phyloP scores from a whole-genome alignment of 2,797 vertebrate species.

The Ctenopoma kingsleyae region DNA sequence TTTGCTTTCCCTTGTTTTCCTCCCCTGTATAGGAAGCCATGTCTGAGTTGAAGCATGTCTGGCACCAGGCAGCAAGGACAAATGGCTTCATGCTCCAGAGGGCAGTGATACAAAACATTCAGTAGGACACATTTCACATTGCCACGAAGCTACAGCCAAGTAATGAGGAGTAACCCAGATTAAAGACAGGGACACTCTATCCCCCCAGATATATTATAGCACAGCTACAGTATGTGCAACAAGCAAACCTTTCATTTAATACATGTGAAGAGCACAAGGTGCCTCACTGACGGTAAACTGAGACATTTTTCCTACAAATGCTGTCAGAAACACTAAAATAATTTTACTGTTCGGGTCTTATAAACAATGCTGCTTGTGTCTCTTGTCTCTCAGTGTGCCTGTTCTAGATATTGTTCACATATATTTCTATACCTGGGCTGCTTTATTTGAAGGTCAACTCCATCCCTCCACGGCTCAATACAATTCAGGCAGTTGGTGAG shows the following conservation, averaged over 20 bases:
- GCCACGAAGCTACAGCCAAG: conserved; percentile 63
- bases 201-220: conserved; percentile 46
- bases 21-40: conserved; percentile 40
- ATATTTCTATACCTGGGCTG: conserved; percentile 69
- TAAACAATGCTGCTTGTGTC: conserved; percentile 58
- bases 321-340: conserved; percentile 35
- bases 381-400: conserved; percentile 44
- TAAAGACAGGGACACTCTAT: conserved; percentile 53
- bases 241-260: conserved; percentile 45
- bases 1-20: conserved; percentile 36
- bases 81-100: conserved; percentile 77
- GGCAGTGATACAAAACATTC: conserved; percentile 72
- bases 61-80: conserved; percentile 72
- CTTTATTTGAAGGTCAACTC: conserved; percentile 78
- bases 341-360: conserved; percentile 39
- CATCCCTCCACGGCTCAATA: conserved; percentile 75
- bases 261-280: conserved; percentile 24
- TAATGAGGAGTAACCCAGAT: conserved; percentile 74
- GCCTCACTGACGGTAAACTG: conserved; percentile 22
- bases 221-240: conserved; percentile 27
- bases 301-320: conserved; percentile 9
- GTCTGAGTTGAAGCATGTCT: conserved; percentile 58
- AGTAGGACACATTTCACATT: conserved; percentile 65
- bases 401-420: conserved; percentile 71
- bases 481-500: conserved; percentile 76